Evolutionary conservation across 2,797 vertebrate species (phyloP).

Genomic region (Trematomus bernacchii): DNA sequence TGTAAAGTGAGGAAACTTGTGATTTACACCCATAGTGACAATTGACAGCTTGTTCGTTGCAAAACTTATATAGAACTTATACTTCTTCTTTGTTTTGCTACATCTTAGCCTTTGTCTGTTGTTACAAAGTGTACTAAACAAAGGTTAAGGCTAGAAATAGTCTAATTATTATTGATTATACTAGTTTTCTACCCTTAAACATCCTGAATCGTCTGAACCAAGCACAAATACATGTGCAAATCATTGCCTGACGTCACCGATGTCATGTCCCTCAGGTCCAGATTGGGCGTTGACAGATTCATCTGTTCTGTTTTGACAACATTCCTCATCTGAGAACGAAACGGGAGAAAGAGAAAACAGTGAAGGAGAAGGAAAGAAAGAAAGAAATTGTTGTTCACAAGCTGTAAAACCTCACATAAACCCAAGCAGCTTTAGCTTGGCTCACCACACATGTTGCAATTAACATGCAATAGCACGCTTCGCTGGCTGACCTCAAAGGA

Average conservation of each 20-base stretch:
- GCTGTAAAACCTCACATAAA: slow-evolving; percentile 74
- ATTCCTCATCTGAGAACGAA: slow-evolving; percentile 54
- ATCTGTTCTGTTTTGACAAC: slow-evolving; percentile 73
- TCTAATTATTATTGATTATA: not conserved
- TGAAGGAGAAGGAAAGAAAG: slow-evolving; percentile 19
- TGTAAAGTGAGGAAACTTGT: too few relatives aligned
- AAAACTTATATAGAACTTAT: not conserved
- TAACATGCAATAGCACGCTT: slow-evolving; percentile 74
- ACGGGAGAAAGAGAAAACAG: slow-evolving; percentile 6
- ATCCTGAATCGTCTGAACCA: slow-evolving; percentile 25
- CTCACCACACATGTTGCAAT: slow-evolving; percentile 77
- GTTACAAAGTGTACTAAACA: too few relatives aligned
- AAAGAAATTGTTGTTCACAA: slow-evolving; percentile 66
- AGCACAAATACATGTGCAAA: slow-evolving; percentile 49
- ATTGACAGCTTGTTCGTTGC: not conserved
- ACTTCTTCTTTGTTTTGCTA: not conserved
- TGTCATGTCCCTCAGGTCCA: slow-evolving; percentile 74
- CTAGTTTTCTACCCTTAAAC: slow-evolving; percentile 13
- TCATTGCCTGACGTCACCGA: slow-evolving; percentile 59
- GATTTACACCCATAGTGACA: not conserved
- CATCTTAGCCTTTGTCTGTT: not conserved
- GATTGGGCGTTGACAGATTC: slow-evolving; percentile 73
- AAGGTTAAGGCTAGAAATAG: not conserved
- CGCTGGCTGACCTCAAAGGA: slow-evolving; percentile 71
- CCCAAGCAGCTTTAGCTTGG: slow-evolving; percentile 56